Conservation (phyloP, 1,140 invertebrate genomes). For the Cyclina sinensis region DNA sequence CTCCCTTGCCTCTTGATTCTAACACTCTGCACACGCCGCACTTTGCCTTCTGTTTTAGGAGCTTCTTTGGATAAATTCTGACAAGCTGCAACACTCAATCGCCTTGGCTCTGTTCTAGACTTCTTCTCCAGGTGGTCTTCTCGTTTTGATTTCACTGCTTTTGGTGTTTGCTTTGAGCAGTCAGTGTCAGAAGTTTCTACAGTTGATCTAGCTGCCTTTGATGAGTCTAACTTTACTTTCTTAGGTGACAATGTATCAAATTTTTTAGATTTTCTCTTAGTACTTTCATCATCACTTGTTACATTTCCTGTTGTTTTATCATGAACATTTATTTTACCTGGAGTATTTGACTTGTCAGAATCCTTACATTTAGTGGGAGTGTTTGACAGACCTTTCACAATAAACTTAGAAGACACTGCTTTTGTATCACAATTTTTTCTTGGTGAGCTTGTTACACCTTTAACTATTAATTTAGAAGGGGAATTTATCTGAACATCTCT, state of each 20-base stretch:
- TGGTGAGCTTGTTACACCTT: not conserved
- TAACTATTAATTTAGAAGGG: not conserved
- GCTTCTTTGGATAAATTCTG: conserved; percentile 2
- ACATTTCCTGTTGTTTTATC: not conserved
- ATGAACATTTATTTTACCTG: not conserved
- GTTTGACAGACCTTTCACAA: conserved; percentile 5
- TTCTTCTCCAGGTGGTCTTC: conserved; percentile 49
- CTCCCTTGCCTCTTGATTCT: conserved; percentile 69
- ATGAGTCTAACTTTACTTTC: not conserved
- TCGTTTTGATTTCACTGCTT: not conserved
- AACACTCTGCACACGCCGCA: conserved; percentile 68
- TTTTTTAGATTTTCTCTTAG: conserved; percentile 2
- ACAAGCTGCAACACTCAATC: conserved; percentile 61
- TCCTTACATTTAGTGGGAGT: not conserved
- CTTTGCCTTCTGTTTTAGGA: conserved; percentile 67
- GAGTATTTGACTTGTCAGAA: not conserved
- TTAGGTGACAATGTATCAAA: not conserved
- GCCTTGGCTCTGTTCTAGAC: conserved; percentile 72
- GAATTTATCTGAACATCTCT: not conserved
- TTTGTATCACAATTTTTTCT: not conserved
- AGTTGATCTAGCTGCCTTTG: not conserved
- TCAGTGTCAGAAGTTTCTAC: not conserved
- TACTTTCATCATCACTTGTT: not conserved
- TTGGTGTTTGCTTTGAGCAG: conserved; percentile 22
- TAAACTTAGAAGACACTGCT: not conserved